A percentile compares a stretch with the other conserved stretches of the same genome.
Evolutionary conservation across 2,113 vertebrate species (phyloP).

Genomic region (Ochotona princeps): DNA sequence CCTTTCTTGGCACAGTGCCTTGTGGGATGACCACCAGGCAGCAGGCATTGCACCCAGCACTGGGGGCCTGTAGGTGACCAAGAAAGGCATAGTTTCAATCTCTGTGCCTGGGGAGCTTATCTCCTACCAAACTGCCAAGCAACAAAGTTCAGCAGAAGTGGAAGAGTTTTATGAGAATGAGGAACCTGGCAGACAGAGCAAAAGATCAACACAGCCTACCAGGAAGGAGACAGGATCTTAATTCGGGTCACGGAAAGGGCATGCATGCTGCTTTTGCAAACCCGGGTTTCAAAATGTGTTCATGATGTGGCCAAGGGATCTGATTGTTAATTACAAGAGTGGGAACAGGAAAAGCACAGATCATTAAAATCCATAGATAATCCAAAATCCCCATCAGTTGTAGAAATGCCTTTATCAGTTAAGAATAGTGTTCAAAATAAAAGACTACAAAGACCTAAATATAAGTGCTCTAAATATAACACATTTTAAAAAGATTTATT

Average conservation of each 20-base stretch:
- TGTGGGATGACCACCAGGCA: not conserved
- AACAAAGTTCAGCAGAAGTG: not conserved
- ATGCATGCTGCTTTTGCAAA: not conserved
- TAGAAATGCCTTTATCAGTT: not conserved
- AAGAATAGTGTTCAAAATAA: not conserved
- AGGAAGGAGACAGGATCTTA: not conserved
- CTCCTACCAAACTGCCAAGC: not conserved
- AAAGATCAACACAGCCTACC: not conserved
- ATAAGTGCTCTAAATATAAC: not conserved
- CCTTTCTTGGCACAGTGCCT: not conserved
- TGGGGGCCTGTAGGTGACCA: not conserved
- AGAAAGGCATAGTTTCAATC: not conserved
- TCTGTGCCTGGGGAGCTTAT: not conserved
- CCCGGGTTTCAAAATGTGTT: slow-evolving; percentile 7
- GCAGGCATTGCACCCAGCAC: not conserved
- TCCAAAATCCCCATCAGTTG: not conserved
- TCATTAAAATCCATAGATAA: not conserved
- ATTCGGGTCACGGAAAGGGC: not conserved
- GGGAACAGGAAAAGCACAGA: not conserved
- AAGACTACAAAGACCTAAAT: not conserved
- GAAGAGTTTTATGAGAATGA: not conserved
- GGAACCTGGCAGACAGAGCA: slow-evolving; percentile 22
- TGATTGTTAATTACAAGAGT: not conserved
- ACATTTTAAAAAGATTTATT: too few species aligned
- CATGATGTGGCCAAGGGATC: not conserved